Evolutionary conservation across 2,797 vertebrate species (phyloP).

Genomic region (Vireo griseus): DNA sequence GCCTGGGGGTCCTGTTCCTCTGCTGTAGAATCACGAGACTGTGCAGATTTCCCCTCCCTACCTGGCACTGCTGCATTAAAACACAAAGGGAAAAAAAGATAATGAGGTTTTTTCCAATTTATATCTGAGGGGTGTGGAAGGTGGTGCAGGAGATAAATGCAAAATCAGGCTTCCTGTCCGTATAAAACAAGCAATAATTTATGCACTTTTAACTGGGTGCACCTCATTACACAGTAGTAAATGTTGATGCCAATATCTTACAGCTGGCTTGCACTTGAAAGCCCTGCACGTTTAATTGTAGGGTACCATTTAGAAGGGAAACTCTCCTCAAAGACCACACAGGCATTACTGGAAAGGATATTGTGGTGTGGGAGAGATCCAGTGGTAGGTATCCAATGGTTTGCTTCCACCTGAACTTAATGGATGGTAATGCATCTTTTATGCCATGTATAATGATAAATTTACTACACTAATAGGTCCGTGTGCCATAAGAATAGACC

Average conservation of each 20-base stretch:
- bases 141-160: not conserved
- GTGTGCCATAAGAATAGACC: constrained; percentile 64
- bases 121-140: not conserved
- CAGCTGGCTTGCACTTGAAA: constrained; percentile 20
- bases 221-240: constrained; percentile 13
- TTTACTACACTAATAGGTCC: constrained; percentile 72
- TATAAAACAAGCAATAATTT: constrained; percentile 35
- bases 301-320: constrained; percentile 39
- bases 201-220: constrained; percentile 14
- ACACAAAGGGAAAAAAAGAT: not conserved
- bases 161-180: not conserved
- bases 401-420: constrained; percentile 71
- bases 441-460: constrained; percentile 73
- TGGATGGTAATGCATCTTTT: constrained; percentile 78
- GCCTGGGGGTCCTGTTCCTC: not conserved
- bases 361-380: constrained; percentile 69
- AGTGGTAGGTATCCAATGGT: constrained; percentile 64
- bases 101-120: not conserved
- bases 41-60: not conserved
- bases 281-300: constrained; percentile 44
- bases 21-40: not conserved
- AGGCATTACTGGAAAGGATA: constrained; percentile 68
- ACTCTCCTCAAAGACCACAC: constrained; percentile 37
- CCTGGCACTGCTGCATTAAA: not conserved
- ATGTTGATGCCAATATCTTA: constrained; percentile 26